phyloP scores from a whole-genome alignment of 2,888 invertebrate genomes.

The Thysanoteuthis rhombus region DNA sequence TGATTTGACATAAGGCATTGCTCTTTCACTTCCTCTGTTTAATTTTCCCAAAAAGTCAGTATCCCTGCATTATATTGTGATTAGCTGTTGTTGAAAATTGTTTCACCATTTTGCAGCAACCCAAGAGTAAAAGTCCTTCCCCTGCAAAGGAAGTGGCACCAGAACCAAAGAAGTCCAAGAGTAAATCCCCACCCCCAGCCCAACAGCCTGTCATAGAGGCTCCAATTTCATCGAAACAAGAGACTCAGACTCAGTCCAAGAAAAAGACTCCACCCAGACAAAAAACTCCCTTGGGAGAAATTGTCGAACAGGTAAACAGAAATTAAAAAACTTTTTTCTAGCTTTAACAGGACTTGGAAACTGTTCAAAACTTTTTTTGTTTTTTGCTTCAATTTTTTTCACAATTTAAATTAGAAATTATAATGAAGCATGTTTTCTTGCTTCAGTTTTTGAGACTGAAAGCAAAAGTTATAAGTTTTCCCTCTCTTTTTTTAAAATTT shows the following conservation, averaged over 20 bases:
- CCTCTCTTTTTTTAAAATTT: not conserved
- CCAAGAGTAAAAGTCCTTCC: not conserved
- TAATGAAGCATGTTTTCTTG: not conserved
- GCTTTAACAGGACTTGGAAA: not conserved
- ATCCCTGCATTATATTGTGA: too few species aligned
- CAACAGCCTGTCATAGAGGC: not conserved
- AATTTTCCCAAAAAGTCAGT: too few species aligned
- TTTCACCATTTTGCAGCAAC: not conserved
- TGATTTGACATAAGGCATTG: not conserved
- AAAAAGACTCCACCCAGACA: slow-evolving; percentile 20
- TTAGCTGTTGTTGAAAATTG: too few species aligned
- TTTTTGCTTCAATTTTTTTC: not conserved
- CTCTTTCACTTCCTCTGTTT: too few species aligned
- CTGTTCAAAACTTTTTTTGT: not conserved
- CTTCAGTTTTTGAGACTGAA: not conserved
- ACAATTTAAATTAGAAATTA: not conserved
- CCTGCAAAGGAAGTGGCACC: not conserved
- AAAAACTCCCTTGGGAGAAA: slow-evolving; percentile 18
- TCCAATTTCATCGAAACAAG: not conserved
- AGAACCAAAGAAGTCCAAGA: not conserved
- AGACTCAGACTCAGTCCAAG: not conserved
- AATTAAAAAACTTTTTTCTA: not conserved
- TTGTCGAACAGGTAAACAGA: slow-evolving; percentile 25
- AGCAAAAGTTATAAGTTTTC: not conserved
- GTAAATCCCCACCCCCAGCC: not conserved